A percentile compares a stretch with the other conserved stretches of the same genome.
Evolutionary conservation across 1,140 invertebrate species (phyloP).

Genomic region (Zaprionus lachaisei): DNA sequence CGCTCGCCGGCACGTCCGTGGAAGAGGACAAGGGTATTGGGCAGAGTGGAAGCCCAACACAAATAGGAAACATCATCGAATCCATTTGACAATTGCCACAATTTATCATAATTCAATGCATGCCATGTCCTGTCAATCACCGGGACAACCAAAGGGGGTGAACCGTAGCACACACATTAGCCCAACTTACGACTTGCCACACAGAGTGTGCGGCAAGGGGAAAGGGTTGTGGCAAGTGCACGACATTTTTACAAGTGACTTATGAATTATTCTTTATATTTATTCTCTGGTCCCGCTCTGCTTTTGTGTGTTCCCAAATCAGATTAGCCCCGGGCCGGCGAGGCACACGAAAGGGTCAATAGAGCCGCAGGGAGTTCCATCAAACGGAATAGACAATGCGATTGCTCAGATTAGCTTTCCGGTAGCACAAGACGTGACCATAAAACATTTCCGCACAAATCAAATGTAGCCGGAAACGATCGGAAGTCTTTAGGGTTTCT

Average conservation of each 20-base stretch:
- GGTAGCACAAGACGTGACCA: constrained; percentile 64
- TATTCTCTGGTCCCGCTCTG: constrained; percentile 39
- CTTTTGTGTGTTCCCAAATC: constrained; percentile 66
- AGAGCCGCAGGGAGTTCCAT: constrained; percentile 41
- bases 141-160: constrained; percentile 55
- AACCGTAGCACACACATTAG: constrained; percentile 59
- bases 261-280: constrained; percentile 76
- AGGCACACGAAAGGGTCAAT: constrained; percentile 71
- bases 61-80: constrained; percentile 50
- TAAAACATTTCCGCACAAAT: constrained; percentile 18
- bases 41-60: constrained; percentile 5
- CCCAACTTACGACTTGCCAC: constrained; percentile 16
- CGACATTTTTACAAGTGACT: constrained; percentile 79
- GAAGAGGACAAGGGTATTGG: background rate
- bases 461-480: background rate
- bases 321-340: constrained; percentile 51
- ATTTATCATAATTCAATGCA: constrained; percentile 84
- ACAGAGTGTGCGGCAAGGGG: background rate
- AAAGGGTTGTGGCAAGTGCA: constrained; percentile 5
- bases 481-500: background rate
- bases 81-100: constrained; percentile 81
- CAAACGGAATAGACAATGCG: constrained; percentile 73
- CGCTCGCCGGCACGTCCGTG: constrained; percentile 40
- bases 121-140: constrained; percentile 79
- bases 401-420: constrained; percentile 50